These are phyloP conservation scores for Petroica traversi DNA, from an alignment of 2,113 vertebrate genomes.

Conservation along the genomic window DNA sequence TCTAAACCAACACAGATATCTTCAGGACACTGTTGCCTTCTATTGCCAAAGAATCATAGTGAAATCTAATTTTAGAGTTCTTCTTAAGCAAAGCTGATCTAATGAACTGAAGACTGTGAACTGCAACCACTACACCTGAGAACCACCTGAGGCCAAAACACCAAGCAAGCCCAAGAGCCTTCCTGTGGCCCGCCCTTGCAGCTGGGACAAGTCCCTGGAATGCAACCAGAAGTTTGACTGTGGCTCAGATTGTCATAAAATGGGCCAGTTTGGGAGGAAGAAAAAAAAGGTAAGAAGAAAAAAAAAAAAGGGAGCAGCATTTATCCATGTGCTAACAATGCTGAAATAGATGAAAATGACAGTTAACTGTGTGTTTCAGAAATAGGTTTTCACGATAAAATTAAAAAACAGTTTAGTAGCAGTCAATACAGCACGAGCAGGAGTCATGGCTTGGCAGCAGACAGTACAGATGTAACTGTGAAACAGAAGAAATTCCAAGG, in stretches of 20 bases:
- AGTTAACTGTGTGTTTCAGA: neutral
- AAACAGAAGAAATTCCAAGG: neutral
- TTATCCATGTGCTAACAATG: neutral
- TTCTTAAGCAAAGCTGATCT: neutral
- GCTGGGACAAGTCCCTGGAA: neutral
- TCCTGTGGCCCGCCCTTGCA: fast-evolving
- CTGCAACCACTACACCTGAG: neutral
- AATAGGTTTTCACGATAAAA: neutral
- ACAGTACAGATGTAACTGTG: neutral
- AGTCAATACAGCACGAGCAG: neutral
- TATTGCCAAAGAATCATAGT: neutral
- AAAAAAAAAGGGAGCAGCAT: neutral
- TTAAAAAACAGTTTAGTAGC: neutral
- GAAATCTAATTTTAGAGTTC: neutral
- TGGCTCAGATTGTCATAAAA: neutral
- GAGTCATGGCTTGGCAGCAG: neutral
- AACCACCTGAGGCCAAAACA: neutral
- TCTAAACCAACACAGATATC: neutral
- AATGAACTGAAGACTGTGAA: neutral
- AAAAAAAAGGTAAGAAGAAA: neutral
- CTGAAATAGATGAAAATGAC: neutral
- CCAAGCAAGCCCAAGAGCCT: neutral
- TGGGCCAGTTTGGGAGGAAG: neutral
- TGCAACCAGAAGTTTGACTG: neutral
- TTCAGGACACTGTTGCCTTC: neutral